Evolutionary conservation across 1,140 invertebrate species (phyloP), one percentile per base, ranked within the genome.

Genomic region (Drosophila athabasca): DNA sequence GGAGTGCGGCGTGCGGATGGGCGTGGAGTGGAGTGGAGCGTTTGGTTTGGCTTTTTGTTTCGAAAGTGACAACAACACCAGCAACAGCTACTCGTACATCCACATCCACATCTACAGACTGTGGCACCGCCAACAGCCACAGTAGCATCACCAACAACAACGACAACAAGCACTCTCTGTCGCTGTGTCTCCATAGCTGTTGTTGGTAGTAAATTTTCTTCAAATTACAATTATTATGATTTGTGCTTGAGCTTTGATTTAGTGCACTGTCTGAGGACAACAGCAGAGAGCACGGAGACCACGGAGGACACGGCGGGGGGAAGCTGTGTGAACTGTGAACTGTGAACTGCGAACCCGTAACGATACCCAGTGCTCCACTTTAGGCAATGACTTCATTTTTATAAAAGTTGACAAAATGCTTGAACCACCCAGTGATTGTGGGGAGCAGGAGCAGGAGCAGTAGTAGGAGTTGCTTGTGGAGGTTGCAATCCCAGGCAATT

Each of bases 151-250:
- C 39, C 65, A 29, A 19, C 45, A 60, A 58, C 44, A 67, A 8
- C 24, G 62, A 50, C n/a, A 49, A n/a, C 50, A 69, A 26, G 64
- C 60, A 59, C 60, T 60, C 41, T 26, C 24, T 62, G 68, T 65
- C 52, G 39, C 45, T 66, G 26, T 74, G 59, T 65, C 57, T 57
- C 46, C 58, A 46, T 76, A 76, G 66, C 69, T 66, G 78, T 68
- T 76, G 70, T 60, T 85, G 84, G 83, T 83, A 89, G 84, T 88
- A 88, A 88, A 88, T 88, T 89, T 88, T 88, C 83, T 88, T 88
- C 83, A 88, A 88, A 88, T 88, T 89, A 88, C 84, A 88, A 88
- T 88, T 88, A 88, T 88, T 83, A 88, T 88, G 83, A 88, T 88
- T 88, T 88, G 83, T 88, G 83, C 83, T 82, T 82, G 67, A 72